Base-by-base conservation (phyloP, 2,797 vertebrate genomes). In the Silurus lanzhouensis region DNA sequence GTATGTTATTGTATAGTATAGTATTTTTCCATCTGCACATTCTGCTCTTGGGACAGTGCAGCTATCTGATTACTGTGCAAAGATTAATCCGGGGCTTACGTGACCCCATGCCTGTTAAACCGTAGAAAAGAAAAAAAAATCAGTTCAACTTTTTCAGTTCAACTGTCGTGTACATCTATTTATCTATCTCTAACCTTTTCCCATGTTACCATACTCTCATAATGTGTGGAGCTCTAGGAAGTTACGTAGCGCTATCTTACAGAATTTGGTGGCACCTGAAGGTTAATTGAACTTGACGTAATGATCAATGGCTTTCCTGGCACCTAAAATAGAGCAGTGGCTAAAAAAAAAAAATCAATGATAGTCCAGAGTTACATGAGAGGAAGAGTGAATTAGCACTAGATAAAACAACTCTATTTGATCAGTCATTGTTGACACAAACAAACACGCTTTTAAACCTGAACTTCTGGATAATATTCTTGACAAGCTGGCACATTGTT, bases 281-380 rank as follows among this genome's bases (percentile, higher is more conserved):
- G 82, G 87, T 89, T 85, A 88, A 86, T 78, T 87, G 87, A 84
- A 78, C 81, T 61, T 78, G 74, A 86, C 66, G 81, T 22, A 55
- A n/a, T 74, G 78, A 88, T 89, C 88, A 79, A 88, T 88, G 81
- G 60, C 75, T 85, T 88, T 78, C 84, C 85, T 75, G 70, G 48
- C 86, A 82, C 85, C 83, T 77, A 85, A 88, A 90, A 89, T 77
- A 81, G 83, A 77, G 48, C 70, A 79, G 61, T 68, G 77, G 82
- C 79, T 87, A 89, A 77, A 72, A 20, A 60, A 64, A 64, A 77
- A 38, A 0, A 38, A 93, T 93, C 93, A 83, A 93, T 93, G 52
- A 64, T 61, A 60, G 87, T 89, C 31, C 64, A 82, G 87, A 88
- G 90, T 92, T 89, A 88, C 83, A 87, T 88, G 60, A 80, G 27